Conservation (phyloP, 2,797 vertebrate species). For the Tachyglossus aculeatus region DNA sequence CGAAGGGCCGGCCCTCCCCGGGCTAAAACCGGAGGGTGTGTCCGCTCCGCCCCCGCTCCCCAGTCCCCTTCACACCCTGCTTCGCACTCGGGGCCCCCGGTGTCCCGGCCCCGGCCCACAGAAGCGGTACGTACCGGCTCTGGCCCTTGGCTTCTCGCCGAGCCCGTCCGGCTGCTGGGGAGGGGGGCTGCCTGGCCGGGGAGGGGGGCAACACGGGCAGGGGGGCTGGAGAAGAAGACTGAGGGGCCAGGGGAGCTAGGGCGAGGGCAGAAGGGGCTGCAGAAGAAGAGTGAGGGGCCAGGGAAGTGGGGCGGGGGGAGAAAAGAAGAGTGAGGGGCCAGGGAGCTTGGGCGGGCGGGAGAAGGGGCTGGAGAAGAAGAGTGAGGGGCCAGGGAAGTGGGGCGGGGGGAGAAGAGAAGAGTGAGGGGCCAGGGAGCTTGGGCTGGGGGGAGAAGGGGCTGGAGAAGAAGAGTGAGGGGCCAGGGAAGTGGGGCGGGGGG, state of each 20-base stretch:
- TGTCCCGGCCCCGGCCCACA: too few relatives aligned
- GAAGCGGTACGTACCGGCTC: too few relatives aligned
- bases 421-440: constrained; percentile 22
- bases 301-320: background rate
- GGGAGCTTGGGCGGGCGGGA: background rate
- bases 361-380: background rate
- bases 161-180: too few relatives aligned
- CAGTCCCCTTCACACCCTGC: too few relatives aligned
- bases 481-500: background rate
- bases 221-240: background rate
- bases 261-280: background rate
- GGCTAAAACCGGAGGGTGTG: too few relatives aligned
- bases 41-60: too few relatives aligned
- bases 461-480: constrained; percentile 22
- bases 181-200: too few relatives aligned
- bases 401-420: background rate
- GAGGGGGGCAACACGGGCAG: too few relatives aligned
- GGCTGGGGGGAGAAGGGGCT: constrained; percentile 29
- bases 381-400: background rate
- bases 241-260: rapidly evolving
- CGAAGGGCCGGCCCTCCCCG: too few relatives aligned
- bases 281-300: rapidly evolving
- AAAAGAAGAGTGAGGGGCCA: background rate
- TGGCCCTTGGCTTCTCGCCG: too few relatives aligned
- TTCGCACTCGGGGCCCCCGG: too few relatives aligned